Evolutionary conservation across 2,797 vertebrate species (phyloP).

Genomic region (Odontamblyopus rebecca): DNA sequence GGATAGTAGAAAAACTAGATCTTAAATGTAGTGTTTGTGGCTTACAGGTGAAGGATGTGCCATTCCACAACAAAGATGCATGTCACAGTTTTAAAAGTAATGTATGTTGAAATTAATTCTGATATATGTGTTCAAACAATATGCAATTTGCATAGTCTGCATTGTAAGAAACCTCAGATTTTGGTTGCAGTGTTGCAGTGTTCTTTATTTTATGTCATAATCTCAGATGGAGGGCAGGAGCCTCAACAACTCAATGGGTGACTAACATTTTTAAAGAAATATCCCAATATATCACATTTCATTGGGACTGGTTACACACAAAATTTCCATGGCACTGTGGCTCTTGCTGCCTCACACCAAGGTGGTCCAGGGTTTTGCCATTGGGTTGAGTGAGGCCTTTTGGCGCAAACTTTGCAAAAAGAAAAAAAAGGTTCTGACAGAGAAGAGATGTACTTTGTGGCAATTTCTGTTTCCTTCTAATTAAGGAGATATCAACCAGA

Average conservation of each 20-base stretch:
- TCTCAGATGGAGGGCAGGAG: neutral
- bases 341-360: neutral
- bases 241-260: neutral
- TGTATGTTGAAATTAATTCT: slow-evolving; percentile 55
- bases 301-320: neutral
- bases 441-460: neutral
- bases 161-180: slow-evolving; percentile 61
- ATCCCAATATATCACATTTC: too few species aligned
- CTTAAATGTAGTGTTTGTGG: slow-evolving; percentile 35
- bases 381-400: too few species aligned
- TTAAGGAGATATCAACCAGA: too few species aligned
- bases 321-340: neutral
- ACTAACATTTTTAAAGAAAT: neutral
- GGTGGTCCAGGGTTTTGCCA: neutral
- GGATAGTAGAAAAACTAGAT: slow-evolving; percentile 16
- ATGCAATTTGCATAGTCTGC: slow-evolving; percentile 76
- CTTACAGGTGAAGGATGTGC: slow-evolving; percentile 16
- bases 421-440: neutral
- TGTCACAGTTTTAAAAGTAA: slow-evolving; percentile 52
- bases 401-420: too few species aligned
- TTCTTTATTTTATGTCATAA: neutral
- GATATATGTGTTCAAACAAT: slow-evolving; percentile 67
- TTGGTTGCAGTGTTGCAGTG: slow-evolving; percentile 5
- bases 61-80: slow-evolving; percentile 54
- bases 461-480: neutral